A percentile compares a stretch with the other conserved stretches of the same genome.
Evolutionary conservation across 2,888 invertebrate genomes (phyloP).

Genomic region (Microplitis deprimator): DNA sequence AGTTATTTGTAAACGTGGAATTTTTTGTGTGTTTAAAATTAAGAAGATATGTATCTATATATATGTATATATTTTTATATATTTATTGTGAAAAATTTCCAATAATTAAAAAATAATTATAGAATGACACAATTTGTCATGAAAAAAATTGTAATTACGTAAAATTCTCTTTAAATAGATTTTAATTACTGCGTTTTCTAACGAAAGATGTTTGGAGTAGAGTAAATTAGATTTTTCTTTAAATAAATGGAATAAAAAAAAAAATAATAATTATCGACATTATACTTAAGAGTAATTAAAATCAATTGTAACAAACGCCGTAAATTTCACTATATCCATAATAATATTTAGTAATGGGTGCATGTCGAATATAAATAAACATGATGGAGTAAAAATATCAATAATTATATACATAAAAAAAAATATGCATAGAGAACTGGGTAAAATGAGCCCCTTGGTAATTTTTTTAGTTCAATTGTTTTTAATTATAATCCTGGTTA

Average conservation of each 20-base stretch:
- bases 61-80: too few relatives aligned
- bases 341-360: slow-evolving; percentile 24
- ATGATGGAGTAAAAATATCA: background rate
- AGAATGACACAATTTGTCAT: background rate
- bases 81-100: too few relatives aligned
- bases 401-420: background rate
- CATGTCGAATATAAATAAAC: slow-evolving; percentile 23
- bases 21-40: too few relatives aligned
- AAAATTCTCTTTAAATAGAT: background rate
- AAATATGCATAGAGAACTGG: background rate
- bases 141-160: background rate
- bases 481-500: too few relatives aligned
- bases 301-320: background rate
- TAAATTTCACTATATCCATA: slow-evolving; percentile 21
- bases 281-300: background rate
- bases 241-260: background rate
- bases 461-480: too few relatives aligned
- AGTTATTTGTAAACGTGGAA: too few relatives aligned
- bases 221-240: background rate
- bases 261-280: background rate
- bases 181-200: background rate
- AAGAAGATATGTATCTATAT: too few relatives aligned
- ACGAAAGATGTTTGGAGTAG: background rate
- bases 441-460: too few relatives aligned
- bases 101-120: background rate